These are phyloP conservation scores for Oscheius sp. DNA, from an alignment of 2,888 invertebrate genomes.

Conservation along the genomic window DNA sequence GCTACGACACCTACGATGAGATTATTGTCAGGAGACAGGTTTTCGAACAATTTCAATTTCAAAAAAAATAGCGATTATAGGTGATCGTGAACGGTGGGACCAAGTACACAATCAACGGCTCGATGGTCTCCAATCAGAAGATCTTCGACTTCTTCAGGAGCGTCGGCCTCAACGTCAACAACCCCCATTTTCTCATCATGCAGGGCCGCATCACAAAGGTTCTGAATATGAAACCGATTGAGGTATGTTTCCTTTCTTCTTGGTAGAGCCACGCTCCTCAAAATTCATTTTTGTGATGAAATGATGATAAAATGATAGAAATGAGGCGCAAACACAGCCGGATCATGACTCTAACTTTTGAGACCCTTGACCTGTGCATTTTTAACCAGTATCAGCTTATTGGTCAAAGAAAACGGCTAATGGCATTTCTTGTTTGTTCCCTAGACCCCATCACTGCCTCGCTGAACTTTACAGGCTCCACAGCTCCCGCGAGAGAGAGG, in stretches of 20 bases:
- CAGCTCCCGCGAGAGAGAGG: too few species aligned
- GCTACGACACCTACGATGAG: constrained; percentile 90
- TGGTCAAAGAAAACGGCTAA: too few species aligned
- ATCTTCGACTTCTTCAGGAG: constrained; percentile 95
- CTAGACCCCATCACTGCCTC: too few species aligned
- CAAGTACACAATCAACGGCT: constrained; percentile 92
- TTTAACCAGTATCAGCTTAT: too few species aligned
- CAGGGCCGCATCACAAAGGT: constrained; percentile 99
- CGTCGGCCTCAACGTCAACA: constrained; percentile 96
- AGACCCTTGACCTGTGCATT: too few species aligned
- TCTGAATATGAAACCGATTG: constrained; percentile 96
- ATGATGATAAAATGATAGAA: too few species aligned
- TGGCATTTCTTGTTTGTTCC: too few species aligned
- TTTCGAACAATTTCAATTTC: constrained; percentile 14
- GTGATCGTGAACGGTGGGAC: constrained; percentile 74
- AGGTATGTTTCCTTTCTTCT: constrained; percentile 78
- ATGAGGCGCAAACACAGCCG: too few species aligned
- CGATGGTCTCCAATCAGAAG: constrained; percentile 24
- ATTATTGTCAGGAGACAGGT: constrained; percentile 80
- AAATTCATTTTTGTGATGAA: too few species aligned
- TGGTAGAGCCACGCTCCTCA: too few species aligned
- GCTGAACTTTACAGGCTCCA: too few species aligned
- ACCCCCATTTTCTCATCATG: constrained; percentile 98
- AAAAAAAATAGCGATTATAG: constrained; percentile 34
- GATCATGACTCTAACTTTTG: too few species aligned